Conservation (phyloP, 1,140 invertebrate genomes). For the Vanessa tameamea region DNA sequence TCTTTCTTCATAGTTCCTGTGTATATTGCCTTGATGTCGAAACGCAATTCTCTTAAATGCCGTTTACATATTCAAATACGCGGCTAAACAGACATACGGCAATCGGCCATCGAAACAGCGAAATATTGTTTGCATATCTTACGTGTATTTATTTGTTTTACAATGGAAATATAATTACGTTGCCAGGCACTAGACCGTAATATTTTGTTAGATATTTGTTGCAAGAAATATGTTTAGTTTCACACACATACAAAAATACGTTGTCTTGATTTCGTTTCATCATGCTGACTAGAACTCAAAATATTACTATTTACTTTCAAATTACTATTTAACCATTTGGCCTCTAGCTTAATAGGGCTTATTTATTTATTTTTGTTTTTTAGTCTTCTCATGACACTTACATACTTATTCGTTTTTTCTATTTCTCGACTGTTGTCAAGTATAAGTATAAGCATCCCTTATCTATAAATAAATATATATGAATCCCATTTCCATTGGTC, state of each 20-base stretch:
- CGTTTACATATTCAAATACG: background rate
- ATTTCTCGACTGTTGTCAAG: too few relatives aligned
- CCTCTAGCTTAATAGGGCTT: too few relatives aligned
- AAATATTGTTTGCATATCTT: conserved; percentile 11
- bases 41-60: conserved; percentile 33
- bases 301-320: too few relatives aligned
- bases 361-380: too few relatives aligned
- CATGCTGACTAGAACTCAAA: too few relatives aligned
- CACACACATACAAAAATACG: background rate
- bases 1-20: conserved; percentile 4
- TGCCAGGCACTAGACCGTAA: background rate
- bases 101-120: conserved; percentile 23
- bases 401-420: too few relatives aligned
- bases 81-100: conserved; percentile 5
- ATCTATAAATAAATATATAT: too few relatives aligned
- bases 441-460: too few relatives aligned
- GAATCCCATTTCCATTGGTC: too few relatives aligned
- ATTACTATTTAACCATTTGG: too few relatives aligned
- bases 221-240: conserved; percentile 2
- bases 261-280: too few relatives aligned
- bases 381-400: too few relatives aligned
- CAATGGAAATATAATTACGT: conserved; percentile 8
- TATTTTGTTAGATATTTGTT: background rate
- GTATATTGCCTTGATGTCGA: conserved; percentile 15
- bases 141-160: conserved; percentile 10